Evolutionary conservation across 1,140 invertebrate species (phyloP), one percentile per base, ranked within the genome.

Genomic region (Bombus vancouverensis): DNA sequence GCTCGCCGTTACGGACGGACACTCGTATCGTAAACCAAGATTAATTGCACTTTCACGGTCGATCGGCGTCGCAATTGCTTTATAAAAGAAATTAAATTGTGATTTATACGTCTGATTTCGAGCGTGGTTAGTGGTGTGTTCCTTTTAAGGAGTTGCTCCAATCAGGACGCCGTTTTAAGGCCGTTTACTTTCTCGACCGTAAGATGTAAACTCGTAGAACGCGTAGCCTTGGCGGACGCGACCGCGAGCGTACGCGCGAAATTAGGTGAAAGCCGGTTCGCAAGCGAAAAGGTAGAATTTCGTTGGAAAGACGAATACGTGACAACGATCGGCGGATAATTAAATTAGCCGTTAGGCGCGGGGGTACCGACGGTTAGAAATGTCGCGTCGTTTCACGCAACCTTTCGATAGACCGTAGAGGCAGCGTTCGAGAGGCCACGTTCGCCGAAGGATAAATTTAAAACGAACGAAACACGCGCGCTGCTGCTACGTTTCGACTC

Each of bases 31-130:
- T 62, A n/a, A 65, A n/a, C 22, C 57, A 66, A 89, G 87, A 89
- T 89, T 88, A 88, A 89, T 89, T 53, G 76, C 77, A 37, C 72
- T 59, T 68, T 74, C 57, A 78, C 75, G 47, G 65, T 57, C 70
- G 68, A 83, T 87, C 87, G 59, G 62, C 47, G 87, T 68, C 65
- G 77, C 88, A 75, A 79, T 68, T 70, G 75, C 62, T 87, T 78
- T 74, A 59, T 78, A 74, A 88, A 88, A 76, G 66, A 89, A 85
- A 88, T 85, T 25, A 39, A 39, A 39, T 71, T 39, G 74, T 75
- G 87, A 89, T 89, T 89, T 83, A 83, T 88, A 79, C 81, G 75
- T 83, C 68, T 42, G 75, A 39, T 72, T 86, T 76, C 37, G 39
- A 73, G 88, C 72, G 77, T 53, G 15, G 25, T 5, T 34, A 25